Evolutionary conservation across 2,113 vertebrate species (phyloP), one percentile per base, ranked within the genome.

Genomic region (Catharus bicknelli): DNA sequence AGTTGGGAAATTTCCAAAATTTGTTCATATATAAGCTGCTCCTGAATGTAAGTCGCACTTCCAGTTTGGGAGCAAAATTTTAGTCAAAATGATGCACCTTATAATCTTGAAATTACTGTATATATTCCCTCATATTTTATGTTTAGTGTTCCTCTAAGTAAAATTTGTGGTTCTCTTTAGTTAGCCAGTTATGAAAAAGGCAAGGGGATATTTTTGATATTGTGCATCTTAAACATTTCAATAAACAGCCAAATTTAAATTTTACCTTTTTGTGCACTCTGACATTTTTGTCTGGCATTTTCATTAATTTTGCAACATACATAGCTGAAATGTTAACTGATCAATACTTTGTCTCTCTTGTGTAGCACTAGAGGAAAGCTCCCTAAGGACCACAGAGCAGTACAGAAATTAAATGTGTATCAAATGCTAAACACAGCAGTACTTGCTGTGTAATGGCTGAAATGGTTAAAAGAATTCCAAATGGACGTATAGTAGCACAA

Each of bases 291-390:
- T 97, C 97, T 98, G 98, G 98, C 98, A 98, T 98, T 98, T 99
- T 98, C 98, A 98, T 98, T 98, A 98, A 98, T 98, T 98, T 98
- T 98, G 97, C 96, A 96, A 98, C 98, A 98, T 98, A 98, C 97
- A 97, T 98, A 98, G 97, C 97, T 98, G 98, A 99, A 99, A 99
- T 99, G 99, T 99, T 99, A 99, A 98, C 98, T 98, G 98, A 99
- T 99, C 99, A 98, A 99, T 99, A 99, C 97, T 97, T 98, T 98
- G 98, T 98, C 97, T 98, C 97, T 98, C 98, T 98, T 97, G 98
- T 98, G 98, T 98, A 98, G 97, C 97, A 97, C 96, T 96, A 93
- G 96, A 96, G 92, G 94, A 50, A 96, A 88, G 59, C 96, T 98
- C 98, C 97, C 98, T 67, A 87, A 97, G 97, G 98, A 98, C 97